Percentiles rank a stretch among this genome's conserved stretches.
These are phyloP conservation scores for Seriola quinqueradiata DNA, from an alignment of 2,113 vertebrate species.

Conservation along the genomic window DNA sequence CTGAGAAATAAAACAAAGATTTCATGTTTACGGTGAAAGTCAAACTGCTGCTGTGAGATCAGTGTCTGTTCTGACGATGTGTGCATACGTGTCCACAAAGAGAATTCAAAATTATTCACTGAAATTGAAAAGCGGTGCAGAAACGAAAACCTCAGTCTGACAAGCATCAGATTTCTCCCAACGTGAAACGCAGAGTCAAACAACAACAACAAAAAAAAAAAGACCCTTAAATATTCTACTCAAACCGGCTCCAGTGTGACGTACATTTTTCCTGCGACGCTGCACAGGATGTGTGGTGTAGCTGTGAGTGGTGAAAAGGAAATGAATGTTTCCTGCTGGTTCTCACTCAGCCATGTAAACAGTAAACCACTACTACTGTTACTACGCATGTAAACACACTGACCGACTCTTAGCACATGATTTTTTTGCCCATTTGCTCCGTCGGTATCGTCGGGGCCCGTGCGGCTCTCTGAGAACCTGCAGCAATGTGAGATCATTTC, in stretches of 20 bases:
- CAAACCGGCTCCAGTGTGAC: too few relatives aligned
- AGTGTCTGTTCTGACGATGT: neutral
- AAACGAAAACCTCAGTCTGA: neutral
- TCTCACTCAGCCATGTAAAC: neutral
- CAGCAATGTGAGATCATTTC: too few relatives aligned
- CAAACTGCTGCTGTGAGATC: neutral
- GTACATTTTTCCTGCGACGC: too few relatives aligned
- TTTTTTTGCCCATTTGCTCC: too few relatives aligned
- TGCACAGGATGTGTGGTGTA: conserved; percentile 1
- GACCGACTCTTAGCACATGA: too few relatives aligned
- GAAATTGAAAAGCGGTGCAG: neutral
- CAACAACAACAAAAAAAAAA: neutral
- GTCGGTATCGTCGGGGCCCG: too few relatives aligned
- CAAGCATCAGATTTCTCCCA: neutral
- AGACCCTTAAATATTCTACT: too few relatives aligned
- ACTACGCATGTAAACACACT: too few relatives aligned
- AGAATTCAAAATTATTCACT: too few relatives aligned
- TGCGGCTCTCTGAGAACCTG: too few relatives aligned
- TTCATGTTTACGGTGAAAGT: conserved; percentile 1
- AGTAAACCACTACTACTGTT: too few relatives aligned
- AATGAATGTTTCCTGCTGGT: conserved; percentile 7
- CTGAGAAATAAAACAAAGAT: neutral
- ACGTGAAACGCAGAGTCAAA: neutral
- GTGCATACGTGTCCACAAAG: neutral
- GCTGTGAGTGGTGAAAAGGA: neutral